Evolutionary conservation across 2,113 vertebrate genomes (phyloP).

Genomic region (Callipepla californica): DNA sequence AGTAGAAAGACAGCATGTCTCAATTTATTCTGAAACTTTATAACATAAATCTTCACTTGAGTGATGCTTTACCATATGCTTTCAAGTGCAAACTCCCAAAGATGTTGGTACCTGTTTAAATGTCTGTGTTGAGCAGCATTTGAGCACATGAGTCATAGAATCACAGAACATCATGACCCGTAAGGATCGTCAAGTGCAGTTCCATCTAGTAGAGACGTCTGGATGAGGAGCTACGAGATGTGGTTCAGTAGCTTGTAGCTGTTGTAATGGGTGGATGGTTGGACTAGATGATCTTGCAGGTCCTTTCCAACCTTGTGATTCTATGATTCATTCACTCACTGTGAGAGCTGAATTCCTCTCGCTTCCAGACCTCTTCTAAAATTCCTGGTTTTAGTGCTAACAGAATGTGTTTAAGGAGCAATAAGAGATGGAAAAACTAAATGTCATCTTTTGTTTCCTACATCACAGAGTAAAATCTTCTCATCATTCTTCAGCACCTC

Average conservation of each 20-base stretch:
- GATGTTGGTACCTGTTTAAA: background rate
- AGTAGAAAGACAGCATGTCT: background rate
- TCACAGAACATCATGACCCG: too few relatives aligned
- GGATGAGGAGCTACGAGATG: too few relatives aligned
- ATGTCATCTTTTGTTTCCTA: background rate
- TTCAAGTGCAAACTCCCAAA: too few relatives aligned
- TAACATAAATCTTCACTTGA: background rate
- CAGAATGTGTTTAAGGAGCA: background rate
- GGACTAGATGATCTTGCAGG: too few relatives aligned
- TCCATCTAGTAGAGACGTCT: too few relatives aligned
- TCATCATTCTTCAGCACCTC: background rate
- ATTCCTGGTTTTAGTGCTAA: background rate
- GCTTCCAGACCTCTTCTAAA: background rate
- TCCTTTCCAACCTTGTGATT: too few relatives aligned
- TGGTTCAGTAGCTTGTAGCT: too few relatives aligned
- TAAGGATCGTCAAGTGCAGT: too few relatives aligned
- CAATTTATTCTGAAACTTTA: background rate
- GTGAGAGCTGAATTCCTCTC: background rate
- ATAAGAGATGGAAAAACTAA: background rate
- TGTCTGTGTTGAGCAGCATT: background rate
- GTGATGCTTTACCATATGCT: accelerated
- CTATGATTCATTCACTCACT: background rate
- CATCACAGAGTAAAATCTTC: background rate
- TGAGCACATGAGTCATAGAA: background rate
- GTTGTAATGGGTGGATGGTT: too few relatives aligned